Base-by-base conservation (phyloP, 35 echinoderm and acorn worm genomes). In the Heliocidaris tuberculata region DNA sequence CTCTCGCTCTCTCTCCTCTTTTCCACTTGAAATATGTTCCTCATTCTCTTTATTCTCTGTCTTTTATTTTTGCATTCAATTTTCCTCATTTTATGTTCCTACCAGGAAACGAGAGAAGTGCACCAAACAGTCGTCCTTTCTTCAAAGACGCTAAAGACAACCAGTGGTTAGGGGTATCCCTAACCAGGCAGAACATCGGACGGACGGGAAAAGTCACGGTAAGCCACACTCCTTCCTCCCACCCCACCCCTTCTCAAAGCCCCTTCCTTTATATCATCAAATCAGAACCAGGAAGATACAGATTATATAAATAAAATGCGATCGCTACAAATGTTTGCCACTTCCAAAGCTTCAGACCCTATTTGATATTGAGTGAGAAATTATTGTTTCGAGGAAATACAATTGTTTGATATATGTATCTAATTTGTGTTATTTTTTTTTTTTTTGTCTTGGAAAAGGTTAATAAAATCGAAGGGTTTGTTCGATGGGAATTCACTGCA, bases 81-180 rank as follows among this genome's bases (percentile, higher is more conserved):
- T 24, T 78, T 78, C 52, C 65, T n/a, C 15, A 15, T 56, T 78
- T 78, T 78, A 4, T 78, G 21, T 78, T 78, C 12, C 31, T 93
- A 85, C 13, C 50, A 99, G 98, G 98, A n/a, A 99, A 99, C 96
- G 92, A 97, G 94, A 95, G 94, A 94, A 96, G 94, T 93, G 32
- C 59, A 19, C 96, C 95, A n/a, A 95, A 60, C 31, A 59, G 85
- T 17, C 86, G 97, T 27, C 98, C 98, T 31, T 87, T 90, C 13
- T 93, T 97, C 19, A 48, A 94, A 60, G 98, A 99, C 71, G 94
- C 94, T 6, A 99, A 99, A 93, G 96, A 97, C 92, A 95, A 97
- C 94, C 98, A 99, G 50, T 99, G 98, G 98, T 87, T 99, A 13
- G 98, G 98, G 19, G 97, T 97, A 24, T 99, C 98, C 0, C 92